Evolutionary conservation across 2,888 invertebrate species (phyloP).

Genomic region (Byasa hedistus): DNA sequence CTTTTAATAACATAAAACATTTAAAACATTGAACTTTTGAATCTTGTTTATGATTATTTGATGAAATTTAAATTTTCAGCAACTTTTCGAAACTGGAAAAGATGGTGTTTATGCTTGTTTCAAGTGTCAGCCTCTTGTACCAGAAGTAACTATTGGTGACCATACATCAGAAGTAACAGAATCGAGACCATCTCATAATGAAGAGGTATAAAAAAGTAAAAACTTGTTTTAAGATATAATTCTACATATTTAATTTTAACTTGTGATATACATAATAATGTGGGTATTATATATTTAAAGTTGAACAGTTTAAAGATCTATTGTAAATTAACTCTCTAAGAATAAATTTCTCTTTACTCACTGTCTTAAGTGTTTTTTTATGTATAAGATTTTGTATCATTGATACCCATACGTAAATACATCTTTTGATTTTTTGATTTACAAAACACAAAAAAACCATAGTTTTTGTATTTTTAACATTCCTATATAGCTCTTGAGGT

Average conservation of each 20-base stretch:
- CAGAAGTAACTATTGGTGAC: constrained; percentile 69
- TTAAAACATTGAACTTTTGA: neutral
- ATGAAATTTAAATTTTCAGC: constrained; percentile 54
- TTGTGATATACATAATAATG: too few species aligned
- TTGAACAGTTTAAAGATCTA: too few species aligned
- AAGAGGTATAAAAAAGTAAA: constrained; percentile 41
- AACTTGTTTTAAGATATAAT: neutral
- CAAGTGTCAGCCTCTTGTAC: constrained; percentile 74
- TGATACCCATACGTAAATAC: too few species aligned
- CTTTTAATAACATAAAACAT: neutral
- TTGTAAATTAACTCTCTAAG: too few species aligned
- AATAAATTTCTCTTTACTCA: too few species aligned
- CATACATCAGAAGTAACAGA: constrained; percentile 42
- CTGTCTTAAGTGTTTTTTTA: too few species aligned
- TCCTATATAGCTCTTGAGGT: too few species aligned
- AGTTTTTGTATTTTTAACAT: too few species aligned
- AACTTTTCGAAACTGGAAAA: constrained; percentile 71
- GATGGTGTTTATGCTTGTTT: constrained; percentile 72
- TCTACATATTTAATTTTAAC: neutral
- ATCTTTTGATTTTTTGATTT: too few species aligned
- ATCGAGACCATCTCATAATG: constrained; percentile 43
- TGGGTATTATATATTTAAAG: too few species aligned
- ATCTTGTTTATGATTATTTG: neutral
- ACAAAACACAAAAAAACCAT: too few species aligned
- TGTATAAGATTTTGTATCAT: too few species aligned